These are phyloP conservation scores for Xestia xanthographa DNA, from an alignment of 2,888 invertebrate genomes.

Conservation along the genomic window DNA sequence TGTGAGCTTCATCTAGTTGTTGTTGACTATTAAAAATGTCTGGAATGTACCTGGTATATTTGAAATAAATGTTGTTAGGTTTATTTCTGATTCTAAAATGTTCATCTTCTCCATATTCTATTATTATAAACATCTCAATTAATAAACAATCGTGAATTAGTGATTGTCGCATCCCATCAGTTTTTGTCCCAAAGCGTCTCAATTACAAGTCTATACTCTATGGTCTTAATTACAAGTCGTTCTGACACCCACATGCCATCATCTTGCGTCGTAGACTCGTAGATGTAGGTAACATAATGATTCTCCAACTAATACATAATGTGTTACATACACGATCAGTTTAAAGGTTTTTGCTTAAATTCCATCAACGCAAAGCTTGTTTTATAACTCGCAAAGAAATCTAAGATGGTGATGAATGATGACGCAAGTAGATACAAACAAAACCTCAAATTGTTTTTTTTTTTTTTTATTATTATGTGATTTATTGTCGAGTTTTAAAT, in stretches of 20 bases:
- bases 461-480: background rate
- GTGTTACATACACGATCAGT: conserved; percentile 28
- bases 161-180: conserved; percentile 8
- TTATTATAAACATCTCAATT: conserved; percentile 8
- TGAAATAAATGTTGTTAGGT: background rate
- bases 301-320: conserved; percentile 38
- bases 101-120: background rate
- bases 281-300: conserved; percentile 24
- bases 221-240: conserved; percentile 38
- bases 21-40: background rate
- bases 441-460: background rate
- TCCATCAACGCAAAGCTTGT: conserved; percentile 28
- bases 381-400: conserved; percentile 12
- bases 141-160: conserved; percentile 13
- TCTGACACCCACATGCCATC: conserved; percentile 42
- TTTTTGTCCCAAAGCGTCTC: conserved; percentile 51
- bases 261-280: conserved; percentile 28
- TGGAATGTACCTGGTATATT: background rate
- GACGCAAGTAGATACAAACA: conserved; percentile 19
- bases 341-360: conserved; percentile 45
- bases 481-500: conserved; percentile 21
- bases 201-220: conserved; percentile 34
- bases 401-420: background rate
- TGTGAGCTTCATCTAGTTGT: background rate
- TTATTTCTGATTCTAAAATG: background rate